Base-by-base conservation (phyloP, 2,797 vertebrate genomes). In the Micropoecilia bifurca region DNA sequence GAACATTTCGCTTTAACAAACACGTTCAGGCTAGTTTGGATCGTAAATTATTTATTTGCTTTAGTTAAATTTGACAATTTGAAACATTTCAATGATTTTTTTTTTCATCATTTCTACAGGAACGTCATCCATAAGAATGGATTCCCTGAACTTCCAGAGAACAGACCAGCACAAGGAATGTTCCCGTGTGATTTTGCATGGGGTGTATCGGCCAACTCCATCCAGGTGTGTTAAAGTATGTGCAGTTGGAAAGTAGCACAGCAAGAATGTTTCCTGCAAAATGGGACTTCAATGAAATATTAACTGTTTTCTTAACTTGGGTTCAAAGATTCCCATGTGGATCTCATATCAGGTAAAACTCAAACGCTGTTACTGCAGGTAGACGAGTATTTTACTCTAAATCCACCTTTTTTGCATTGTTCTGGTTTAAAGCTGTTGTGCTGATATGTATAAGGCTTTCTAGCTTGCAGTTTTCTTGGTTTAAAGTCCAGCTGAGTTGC, bases 141-240 rank as follows among this genome's bases (percentile, higher is more conserved):
- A 74, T 99, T 99, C 79, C 99, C 97, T 13, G 96, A 96, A 82
- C 94, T 96, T 48, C 96, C 96, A 59, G 97, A 99, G 92, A 97
- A 98, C 84, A 95, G 94, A 61, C 96, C 96, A 0, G 92, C 95
- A 73, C 94, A 96, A 80, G 97, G 97, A 73, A 80, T 95, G 68
- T 99, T 99, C 86, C 95, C 98, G 0, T 99, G 97, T 39, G 92
- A 95, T 91, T 99, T 99, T 87, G 96, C 96, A 1, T 99, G 99
- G 99, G 99, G 99, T 45, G 87, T 98, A 55, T 97, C 96, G 61
- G 97, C 98, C 91, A 97, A 96, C 94, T 96, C 97, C 85, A 96
- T 99, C 92, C 97, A 98, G 95, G 98, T 99, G 46, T 36, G 68
- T 82, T 36, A 76, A 36, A 66, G 5, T 77, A 79, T 57, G 22